Evolutionary conservation across 2,888 invertebrate genomes (phyloP).

Genomic region (Morinoia aosen): DNA sequence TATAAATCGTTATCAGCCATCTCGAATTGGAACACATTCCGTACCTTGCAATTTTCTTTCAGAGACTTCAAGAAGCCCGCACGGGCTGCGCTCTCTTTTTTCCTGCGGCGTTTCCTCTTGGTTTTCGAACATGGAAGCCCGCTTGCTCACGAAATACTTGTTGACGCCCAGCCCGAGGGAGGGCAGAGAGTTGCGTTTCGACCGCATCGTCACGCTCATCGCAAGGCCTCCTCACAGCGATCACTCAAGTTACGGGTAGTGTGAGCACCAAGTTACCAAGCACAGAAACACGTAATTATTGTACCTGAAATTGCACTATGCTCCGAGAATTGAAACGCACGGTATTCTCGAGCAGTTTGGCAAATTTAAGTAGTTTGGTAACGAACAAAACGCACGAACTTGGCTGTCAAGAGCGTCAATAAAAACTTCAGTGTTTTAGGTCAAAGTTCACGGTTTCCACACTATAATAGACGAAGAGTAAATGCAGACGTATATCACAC

Average conservation of each 20-base stretch:
- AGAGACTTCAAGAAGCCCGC: slow-evolving; percentile 63
- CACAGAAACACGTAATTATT: not conserved
- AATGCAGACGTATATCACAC: not conserved
- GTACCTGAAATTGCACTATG: not conserved
- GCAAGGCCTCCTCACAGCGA: not conserved
- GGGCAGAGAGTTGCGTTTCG: slow-evolving; percentile 61
- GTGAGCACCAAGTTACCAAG: not conserved
- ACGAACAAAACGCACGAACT: not conserved
- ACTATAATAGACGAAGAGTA: not conserved
- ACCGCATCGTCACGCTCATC: slow-evolving; percentile 32
- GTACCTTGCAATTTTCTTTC: slow-evolving; percentile 65
- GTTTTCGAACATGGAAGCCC: slow-evolving; percentile 66
- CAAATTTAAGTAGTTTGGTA: not conserved
- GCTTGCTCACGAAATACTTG: slow-evolving; percentile 66
- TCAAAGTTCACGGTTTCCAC: not conserved
- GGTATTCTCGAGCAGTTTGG: not conserved
- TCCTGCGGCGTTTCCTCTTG: slow-evolving; percentile 61
- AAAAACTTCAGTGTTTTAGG: not conserved
- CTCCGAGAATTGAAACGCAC: not conserved
- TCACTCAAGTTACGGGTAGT: not conserved
- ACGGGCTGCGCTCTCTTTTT: slow-evolving; percentile 65
- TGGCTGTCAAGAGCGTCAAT: not conserved
- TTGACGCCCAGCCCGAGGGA: slow-evolving; percentile 59
- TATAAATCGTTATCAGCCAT: not conserved
- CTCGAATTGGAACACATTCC: not conserved